Percentiles rank a stretch among this genome's conserved stretches.
phyloP scores from a whole-genome alignment of 2,113 vertebrate species.

The Petaurus breviceps region DNA sequence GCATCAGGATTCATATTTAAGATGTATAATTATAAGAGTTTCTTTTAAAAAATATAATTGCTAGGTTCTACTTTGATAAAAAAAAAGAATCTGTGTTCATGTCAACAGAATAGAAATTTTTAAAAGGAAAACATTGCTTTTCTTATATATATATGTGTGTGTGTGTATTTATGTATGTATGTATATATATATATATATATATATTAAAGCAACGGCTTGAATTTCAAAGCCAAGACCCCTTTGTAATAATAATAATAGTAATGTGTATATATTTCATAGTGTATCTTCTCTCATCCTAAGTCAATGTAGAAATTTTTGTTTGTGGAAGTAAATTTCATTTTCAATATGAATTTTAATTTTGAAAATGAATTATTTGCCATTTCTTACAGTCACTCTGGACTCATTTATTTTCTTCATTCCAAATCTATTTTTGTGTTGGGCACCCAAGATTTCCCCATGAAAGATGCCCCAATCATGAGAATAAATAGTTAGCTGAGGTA shows the following conservation, averaged over 20 bases:
- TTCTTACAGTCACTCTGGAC: slow-evolving; percentile 51
- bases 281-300: slow-evolving; percentile 22
- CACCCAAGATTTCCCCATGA: slow-evolving; percentile 16
- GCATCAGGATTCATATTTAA: slow-evolving; percentile 65
- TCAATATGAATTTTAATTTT: background rate
- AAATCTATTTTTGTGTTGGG: slow-evolving; percentile 54
- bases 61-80: slow-evolving; percentile 58
- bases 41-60: slow-evolving; percentile 60
- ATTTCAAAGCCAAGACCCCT: slow-evolving; percentile 2
- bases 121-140: slow-evolving; percentile 42
- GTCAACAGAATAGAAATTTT: slow-evolving; percentile 17
- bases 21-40: slow-evolving; percentile 41
- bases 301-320: slow-evolving; percentile 20
- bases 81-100: slow-evolving; percentile 49
- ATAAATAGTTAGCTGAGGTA: slow-evolving; percentile 17
- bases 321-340: slow-evolving; percentile 6
- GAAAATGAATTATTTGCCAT: background rate
- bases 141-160: background rate
- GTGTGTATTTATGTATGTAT: too few species aligned
- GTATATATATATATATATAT: background rate
- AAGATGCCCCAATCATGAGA: background rate
- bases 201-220: slow-evolving; percentile 24
- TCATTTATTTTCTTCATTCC: slow-evolving; percentile 29
- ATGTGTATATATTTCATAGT: slow-evolving; percentile 2
- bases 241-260: slow-evolving; percentile 4